These are phyloP conservation scores for Adelosebastes latens DNA, from an alignment of 2,797 vertebrate genomes.

Conservation along the genomic window DNA sequence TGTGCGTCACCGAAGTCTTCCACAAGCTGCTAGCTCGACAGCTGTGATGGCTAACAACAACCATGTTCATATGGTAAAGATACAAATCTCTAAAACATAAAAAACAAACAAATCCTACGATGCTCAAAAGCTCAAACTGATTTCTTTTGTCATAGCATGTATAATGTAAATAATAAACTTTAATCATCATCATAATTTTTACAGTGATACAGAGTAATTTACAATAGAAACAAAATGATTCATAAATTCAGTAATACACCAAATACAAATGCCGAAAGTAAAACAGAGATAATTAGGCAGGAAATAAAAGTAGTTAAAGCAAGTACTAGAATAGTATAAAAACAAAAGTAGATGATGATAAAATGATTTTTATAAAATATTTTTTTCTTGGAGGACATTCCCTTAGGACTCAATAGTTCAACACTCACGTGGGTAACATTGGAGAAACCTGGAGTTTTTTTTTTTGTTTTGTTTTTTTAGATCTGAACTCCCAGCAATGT, in stretches of 20 bases:
- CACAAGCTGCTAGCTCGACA: too few species aligned
- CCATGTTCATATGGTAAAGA: not conserved
- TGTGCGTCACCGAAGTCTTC: too few species aligned
- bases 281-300: too few species aligned
- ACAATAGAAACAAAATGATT: not conserved
- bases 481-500: not conserved
- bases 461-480: too few species aligned
- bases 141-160: not conserved
- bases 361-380: too few species aligned
- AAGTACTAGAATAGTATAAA: not conserved
- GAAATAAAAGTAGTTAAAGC: not conserved
- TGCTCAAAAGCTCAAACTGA: not conserved
- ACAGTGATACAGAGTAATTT: not conserved
- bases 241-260: not conserved
- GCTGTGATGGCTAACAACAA: too few species aligned
- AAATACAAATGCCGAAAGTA: not conserved
- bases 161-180: not conserved
- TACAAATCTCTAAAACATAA: not conserved
- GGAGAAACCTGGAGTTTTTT: not conserved
- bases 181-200: not conserved
- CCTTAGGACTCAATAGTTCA: not conserved
- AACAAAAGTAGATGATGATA: not conserved
- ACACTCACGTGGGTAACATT: not conserved
- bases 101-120: not conserved
- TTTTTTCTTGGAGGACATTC: not conserved